Evolutionary conservation across 1,140 invertebrate species (phyloP), one percentile per base, ranked within the genome.

Genomic region (Platyscapa corneri): DNA sequence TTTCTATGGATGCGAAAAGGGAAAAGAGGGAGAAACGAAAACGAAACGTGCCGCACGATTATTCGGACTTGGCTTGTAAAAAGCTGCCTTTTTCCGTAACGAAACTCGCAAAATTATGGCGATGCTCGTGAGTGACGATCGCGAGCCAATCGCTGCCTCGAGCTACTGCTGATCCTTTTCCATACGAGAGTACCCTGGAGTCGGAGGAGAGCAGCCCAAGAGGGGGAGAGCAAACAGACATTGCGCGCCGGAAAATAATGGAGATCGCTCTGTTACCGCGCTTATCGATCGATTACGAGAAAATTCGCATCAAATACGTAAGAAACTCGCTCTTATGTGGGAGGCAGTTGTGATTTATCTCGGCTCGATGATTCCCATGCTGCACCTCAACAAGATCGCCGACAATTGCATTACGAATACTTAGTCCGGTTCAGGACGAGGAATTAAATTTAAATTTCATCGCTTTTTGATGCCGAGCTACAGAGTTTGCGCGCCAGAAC

Each of bases 41-140:
- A 86, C 65, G 75, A 86, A 83, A 78, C 85, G 65, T 86, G 85
- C 85, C n/a, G 80, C 85, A 86, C 85, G 80, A 82, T 53, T 82
- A 37, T 67, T 34, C 8, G 32, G 30, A 39, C 46, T 76, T 76
- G 23, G 53, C 23, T 60, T 67, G 56, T 56, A 64, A 83, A 83
- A 77, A 16, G 64, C 32, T 27, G 14, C 18, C 56, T 60, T 78
- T 82, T 83, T 83, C 75, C 80, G 16, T 77, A 76, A 82, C 77
- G 77, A 70, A 82, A n/a, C 74, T 60, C 53, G 80, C 37, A 75
- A 86, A 85, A 86, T 86, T 86, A 86, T 70, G 60, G 27, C 78
- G 64, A 82, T 82, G 64, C 74, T 86, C 74, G 74, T 86, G 84
- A 86, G 64, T 86, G 84, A 86, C 74, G 84, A 86, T 82, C 79